These are phyloP conservation scores for Drosophila robusta DNA, from an alignment of 2,888 invertebrate species.

Conservation along the genomic window DNA sequence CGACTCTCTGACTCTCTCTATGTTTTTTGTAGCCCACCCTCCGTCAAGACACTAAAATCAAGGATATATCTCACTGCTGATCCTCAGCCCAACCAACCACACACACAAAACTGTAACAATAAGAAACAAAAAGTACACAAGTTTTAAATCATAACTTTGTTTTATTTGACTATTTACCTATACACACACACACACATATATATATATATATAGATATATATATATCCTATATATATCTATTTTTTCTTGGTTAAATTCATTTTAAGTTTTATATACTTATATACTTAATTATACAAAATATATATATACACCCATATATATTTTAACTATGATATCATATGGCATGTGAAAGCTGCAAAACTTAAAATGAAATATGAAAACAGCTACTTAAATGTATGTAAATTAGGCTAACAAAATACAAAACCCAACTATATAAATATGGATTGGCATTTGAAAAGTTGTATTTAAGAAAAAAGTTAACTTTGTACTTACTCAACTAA, in stretches of 20 bases:
- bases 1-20: not conserved
- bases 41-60: constrained; percentile 29
- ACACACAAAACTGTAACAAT: constrained; percentile 41
- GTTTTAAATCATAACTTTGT: constrained; percentile 60
- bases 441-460: constrained; percentile 61
- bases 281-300: constrained; percentile 42
- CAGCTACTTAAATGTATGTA: constrained; percentile 53
- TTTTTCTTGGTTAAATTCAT: constrained; percentile 74
- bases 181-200: constrained; percentile 22
- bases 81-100: constrained; percentile 7
- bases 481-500: constrained; percentile 42
- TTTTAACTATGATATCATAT: constrained; percentile 58
- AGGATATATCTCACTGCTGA: constrained; percentile 7
- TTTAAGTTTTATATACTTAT: constrained; percentile 68
- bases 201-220: constrained; percentile 20
- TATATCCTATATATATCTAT: constrained; percentile 21
- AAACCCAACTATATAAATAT: not conserved
- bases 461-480: constrained; percentile 31
- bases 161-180: constrained; percentile 50
- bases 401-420: constrained; percentile 34
- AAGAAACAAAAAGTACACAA: constrained; percentile 68
- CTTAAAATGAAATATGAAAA: constrained; percentile 32
- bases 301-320: constrained; percentile 55
- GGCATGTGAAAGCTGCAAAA: constrained; percentile 45
- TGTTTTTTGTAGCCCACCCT: constrained; percentile 38